phyloP scores from a whole-genome alignment of 2,888 invertebrate genomes.

The Celastrina argiolus region DNA sequence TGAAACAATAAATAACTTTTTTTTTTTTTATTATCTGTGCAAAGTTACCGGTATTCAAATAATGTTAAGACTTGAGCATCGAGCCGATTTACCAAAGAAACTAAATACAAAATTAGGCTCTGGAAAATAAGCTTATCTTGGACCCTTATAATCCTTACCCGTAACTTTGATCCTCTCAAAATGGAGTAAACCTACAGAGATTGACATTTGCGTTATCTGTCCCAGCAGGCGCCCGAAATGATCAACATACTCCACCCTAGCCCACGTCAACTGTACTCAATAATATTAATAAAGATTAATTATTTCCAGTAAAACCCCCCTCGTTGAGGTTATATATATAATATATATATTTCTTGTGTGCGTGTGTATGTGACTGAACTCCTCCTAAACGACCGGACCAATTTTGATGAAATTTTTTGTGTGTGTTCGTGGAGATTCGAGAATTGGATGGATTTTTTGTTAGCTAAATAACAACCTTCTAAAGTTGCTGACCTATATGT shows the following conservation, averaged over 20 bases:
- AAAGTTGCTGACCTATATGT: too few relatives aligned
- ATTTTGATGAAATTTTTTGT: too few relatives aligned
- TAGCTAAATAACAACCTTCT: too few relatives aligned
- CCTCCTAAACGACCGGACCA: too few relatives aligned
- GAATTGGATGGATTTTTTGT: background rate
- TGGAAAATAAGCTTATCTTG: conserved; percentile 71
- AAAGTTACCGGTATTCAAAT: conserved; percentile 8
- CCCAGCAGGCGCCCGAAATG: conserved; percentile 54
- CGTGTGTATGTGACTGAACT: too few relatives aligned
- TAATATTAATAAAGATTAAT: background rate
- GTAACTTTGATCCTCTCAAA: conserved; percentile 71
- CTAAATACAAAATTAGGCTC: conserved; percentile 66
- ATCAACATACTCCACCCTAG: conserved; percentile 34
- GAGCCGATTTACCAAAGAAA: conserved; percentile 48
- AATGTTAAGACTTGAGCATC: conserved; percentile 21
- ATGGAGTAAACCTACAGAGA: conserved; percentile 66
- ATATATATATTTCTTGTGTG: too few relatives aligned
- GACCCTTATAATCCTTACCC: conserved; percentile 74
- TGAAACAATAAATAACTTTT: too few relatives aligned
- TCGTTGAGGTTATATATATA: background rate
- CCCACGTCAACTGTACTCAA: conserved; percentile 14
- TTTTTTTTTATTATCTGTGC: too few relatives aligned
- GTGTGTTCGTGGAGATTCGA: too few relatives aligned
- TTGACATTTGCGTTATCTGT: conserved; percentile 72
- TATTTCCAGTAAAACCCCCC: background rate